Conservation (phyloP, 1,140 invertebrate species). For the Lethrus apterus region DNA sequence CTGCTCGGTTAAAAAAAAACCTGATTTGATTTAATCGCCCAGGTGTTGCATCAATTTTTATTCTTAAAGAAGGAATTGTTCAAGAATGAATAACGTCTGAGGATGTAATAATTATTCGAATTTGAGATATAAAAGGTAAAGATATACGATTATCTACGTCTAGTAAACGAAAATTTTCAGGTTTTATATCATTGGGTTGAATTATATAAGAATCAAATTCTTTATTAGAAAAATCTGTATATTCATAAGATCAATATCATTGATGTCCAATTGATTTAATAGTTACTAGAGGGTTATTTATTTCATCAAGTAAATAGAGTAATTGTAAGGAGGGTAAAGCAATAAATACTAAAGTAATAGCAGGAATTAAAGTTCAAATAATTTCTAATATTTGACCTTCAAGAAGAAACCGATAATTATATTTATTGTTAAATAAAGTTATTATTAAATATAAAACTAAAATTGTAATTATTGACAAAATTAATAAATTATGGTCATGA, state of each 20-base stretch:
- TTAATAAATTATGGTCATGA: conserved; percentile 50
- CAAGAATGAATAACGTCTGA: too few species aligned
- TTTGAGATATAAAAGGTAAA: background rate
- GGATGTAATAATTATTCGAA: background rate
- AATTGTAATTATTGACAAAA: conserved; percentile 51
- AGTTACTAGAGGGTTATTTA: conserved; percentile 44
- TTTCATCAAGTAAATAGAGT: conserved; percentile 56
- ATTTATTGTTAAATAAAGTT: conserved; percentile 44
- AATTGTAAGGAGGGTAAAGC: conserved; percentile 51
- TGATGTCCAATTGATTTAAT: conserved; percentile 42
- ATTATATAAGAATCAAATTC: background rate
- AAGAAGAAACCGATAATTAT: conserved; percentile 44
- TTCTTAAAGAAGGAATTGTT: too few species aligned
- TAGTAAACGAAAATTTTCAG: background rate
- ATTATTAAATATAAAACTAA: conserved; percentile 52
- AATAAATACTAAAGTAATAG: conserved; percentile 55
- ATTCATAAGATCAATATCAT: conserved; percentile 26
- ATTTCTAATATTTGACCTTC: conserved; percentile 51
- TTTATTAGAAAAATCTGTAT: conserved; percentile 17
- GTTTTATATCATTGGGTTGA: background rate
- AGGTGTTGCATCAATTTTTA: conserved; percentile 60
- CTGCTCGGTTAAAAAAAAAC: conserved; percentile 48
- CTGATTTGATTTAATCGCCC: conserved; percentile 59
- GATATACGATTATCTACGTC: background rate
- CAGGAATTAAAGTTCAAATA: conserved; percentile 55